Conservation (phyloP, 2,113 vertebrate genomes). For the Strigops habroptila region DNA sequence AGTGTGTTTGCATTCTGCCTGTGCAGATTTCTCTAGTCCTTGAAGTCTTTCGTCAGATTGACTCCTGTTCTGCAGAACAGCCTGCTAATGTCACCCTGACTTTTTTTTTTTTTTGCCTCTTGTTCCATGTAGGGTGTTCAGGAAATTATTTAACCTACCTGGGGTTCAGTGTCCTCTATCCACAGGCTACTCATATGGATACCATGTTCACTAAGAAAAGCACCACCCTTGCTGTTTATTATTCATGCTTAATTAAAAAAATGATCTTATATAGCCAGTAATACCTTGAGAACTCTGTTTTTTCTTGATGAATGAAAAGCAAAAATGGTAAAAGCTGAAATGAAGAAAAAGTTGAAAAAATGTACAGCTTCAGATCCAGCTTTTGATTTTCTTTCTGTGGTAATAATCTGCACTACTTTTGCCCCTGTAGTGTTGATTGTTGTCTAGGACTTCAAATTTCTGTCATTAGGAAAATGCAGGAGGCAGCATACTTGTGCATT, state of each 20-base stretch:
- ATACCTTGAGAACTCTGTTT: not conserved
- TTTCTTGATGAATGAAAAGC: not conserved
- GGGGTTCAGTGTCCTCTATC: not conserved
- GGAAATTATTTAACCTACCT: not conserved
- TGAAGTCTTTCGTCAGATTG: not conserved
- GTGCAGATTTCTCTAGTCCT: not conserved
- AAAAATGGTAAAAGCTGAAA: constrained; percentile 46
- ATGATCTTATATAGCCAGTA: not conserved
- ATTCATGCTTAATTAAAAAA: not conserved
- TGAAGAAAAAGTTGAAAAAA: constrained; percentile 55
- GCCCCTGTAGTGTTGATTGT: constrained; percentile 64
- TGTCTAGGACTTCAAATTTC: constrained; percentile 61
- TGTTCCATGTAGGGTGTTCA: not conserved
- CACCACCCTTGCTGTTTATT: not conserved
- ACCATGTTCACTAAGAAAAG: not conserved
- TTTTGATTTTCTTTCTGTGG: constrained; percentile 39
- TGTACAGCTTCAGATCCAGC: constrained; percentile 17
- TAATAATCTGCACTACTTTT: constrained; percentile 45
- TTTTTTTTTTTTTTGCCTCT: not conserved
- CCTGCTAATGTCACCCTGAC: not conserved
- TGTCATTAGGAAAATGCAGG: constrained; percentile 65
- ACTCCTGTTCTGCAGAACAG: not conserved
- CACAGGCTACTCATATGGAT: not conserved
- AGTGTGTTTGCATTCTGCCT: not conserved
- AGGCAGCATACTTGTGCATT: constrained; percentile 41